Conservation (phyloP, 2,113 vertebrate species). For the Pleuronectes platessa region DNA sequence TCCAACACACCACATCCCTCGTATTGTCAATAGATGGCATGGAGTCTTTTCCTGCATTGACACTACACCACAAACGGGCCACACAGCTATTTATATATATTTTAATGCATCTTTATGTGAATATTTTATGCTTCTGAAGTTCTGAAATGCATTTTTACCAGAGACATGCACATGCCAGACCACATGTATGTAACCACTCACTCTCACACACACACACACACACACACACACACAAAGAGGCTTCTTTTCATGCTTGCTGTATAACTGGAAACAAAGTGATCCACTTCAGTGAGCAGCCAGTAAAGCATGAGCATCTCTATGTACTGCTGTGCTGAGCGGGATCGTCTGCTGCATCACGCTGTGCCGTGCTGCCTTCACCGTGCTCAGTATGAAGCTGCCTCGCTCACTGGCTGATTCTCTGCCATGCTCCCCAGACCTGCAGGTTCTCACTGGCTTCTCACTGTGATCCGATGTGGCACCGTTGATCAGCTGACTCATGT, state of each 20-base stretch:
- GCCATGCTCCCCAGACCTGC: conserved; percentile 31
- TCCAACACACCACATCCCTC: too few species aligned
- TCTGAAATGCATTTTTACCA: conserved; percentile 5
- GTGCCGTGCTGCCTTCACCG: conserved; percentile 44
- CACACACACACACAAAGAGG: not conserved
- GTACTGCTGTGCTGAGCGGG: conserved; percentile 24
- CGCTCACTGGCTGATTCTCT: conserved; percentile 11
- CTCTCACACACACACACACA: not conserved
- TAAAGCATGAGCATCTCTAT: conserved; percentile 52
- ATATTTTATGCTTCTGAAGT: conserved; percentile 54
- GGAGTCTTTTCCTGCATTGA: not conserved
- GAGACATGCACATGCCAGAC: conserved; percentile 9
- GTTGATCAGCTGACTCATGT: conserved; percentile 43
- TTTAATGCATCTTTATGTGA: conserved; percentile 32
- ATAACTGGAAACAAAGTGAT: conserved; percentile 51
- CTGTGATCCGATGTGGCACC: conserved; percentile 45
- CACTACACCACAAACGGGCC: not conserved
- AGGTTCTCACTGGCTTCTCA: conserved; percentile 42
- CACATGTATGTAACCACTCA: not conserved
- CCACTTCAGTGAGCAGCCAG: conserved; percentile 55
- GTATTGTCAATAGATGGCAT: not conserved
- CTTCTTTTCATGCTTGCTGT: conserved; percentile 24
- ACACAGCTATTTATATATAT: conserved; percentile 17
- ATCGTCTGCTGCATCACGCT: conserved; percentile 46
- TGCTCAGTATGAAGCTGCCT: conserved; percentile 52